Base-by-base conservation (phyloP, 2,113 vertebrate genomes). In the Oxygymnocypris stewartii region DNA sequence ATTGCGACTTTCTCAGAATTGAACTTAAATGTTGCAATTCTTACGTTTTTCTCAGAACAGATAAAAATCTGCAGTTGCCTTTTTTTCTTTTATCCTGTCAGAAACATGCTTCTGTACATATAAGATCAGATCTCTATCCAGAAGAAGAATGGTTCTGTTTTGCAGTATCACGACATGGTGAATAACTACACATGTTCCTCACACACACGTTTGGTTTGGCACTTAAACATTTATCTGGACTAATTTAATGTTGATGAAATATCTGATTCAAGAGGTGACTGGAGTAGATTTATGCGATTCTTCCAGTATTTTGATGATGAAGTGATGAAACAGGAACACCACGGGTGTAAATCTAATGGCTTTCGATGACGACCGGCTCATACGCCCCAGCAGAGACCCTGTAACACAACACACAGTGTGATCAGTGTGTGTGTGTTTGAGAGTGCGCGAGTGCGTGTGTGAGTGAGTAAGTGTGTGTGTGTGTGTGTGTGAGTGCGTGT, bases 301-400 rank as follows among this genome's bases (percentile, higher is more conserved):
- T 25, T 75, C 11, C 42, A 14, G 73, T 28, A 14, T 65, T 65
- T 14, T 35, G 69, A 12, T 18, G 67, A 71, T 37, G 31, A 14
- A 14, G 35, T 54, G 75, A 9, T 0, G 10, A n/a, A 25, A 47
- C 67, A 20, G 8, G 16, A 71, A 71, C 67, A 71, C 35, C 4
- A 2, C 82, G 61, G 18, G 16, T 81, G 84, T 11, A 4, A 25
- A 31, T 92, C 96, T 95, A 99, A 88, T 97, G 98, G 94, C 95
- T 98, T 94, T 98, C 97, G 0, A 99, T 99, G 92, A 99, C 96
- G 31, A 99, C 98, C 0, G 97, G 98, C 93, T 99, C 97, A 2
- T 96, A 99, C 84, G 97, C 96, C 87, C 97, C 97, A 37, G 97
- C 97, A 65, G 97, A 96, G 89, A 97, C 96, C 94, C 98, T 99